Conservation (phyloP, 2,888 invertebrate species). For the Synergus laeviventris region DNA sequence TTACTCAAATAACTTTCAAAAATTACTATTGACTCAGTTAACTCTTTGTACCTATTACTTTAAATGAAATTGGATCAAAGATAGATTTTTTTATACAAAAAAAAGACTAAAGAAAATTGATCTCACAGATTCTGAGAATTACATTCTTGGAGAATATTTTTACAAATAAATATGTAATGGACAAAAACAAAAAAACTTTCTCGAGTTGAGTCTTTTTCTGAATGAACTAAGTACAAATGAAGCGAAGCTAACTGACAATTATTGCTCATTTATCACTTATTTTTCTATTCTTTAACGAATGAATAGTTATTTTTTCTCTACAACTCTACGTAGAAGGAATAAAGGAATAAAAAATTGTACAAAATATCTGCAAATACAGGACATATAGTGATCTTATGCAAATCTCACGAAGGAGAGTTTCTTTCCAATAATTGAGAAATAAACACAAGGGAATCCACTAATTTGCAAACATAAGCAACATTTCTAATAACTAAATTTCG, state of each 20-base stretch:
- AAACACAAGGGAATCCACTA: not conserved
- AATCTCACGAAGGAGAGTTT: slow-evolving; percentile 29
- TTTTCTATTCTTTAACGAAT: not conserved
- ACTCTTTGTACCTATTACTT: not conserved
- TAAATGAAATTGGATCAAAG: not conserved
- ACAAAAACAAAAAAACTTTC: not conserved
- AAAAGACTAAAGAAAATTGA: not conserved
- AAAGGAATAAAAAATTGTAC: not conserved
- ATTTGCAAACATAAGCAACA: not conserved
- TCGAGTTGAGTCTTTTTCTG: not conserved
- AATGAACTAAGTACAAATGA: not conserved
- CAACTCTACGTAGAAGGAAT: not conserved
- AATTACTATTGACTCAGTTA: not conserved
- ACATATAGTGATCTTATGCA: slow-evolving; percentile 11
- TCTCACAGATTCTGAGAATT: not conserved
- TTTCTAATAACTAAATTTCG: not conserved
- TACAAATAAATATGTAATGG: not conserved
- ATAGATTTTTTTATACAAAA: not conserved
- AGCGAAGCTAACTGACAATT: not conserved
- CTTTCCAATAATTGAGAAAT: not conserved
- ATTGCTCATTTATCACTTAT: slow-evolving; percentile 15
- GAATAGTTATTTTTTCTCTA: not conserved
- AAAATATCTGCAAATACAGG: slow-evolving; percentile 18
- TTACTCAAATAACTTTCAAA: slow-evolving; percentile 49
- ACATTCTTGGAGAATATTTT: not conserved